These are phyloP conservation scores for Ips typographus DNA, from an alignment of 1,140 invertebrate species.

Conservation along the genomic window DNA sequence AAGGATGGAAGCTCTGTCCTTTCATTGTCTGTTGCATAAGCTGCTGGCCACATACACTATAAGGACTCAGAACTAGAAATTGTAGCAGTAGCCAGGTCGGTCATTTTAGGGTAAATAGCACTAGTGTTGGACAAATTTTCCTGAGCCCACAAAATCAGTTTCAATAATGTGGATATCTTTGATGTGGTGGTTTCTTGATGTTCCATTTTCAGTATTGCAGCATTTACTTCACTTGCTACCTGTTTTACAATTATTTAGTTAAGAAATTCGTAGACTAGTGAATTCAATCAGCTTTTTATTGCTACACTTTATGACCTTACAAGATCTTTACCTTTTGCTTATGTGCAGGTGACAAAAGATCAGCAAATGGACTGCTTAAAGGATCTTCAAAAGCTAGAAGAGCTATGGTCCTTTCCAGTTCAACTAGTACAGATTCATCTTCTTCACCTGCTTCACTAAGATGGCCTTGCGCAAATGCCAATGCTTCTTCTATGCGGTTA, in stretches of 20 bases:
- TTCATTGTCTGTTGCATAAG: no score
- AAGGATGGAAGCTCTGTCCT: no score
- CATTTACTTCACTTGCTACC: conserved; percentile 97
- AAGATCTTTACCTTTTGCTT: conserved; percentile 80
- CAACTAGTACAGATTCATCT: conserved; percentile 74
- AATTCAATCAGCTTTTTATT: neutral
- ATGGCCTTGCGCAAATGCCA: conserved; percentile 94
- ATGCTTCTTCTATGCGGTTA: conserved; percentile 89
- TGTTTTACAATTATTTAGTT: conserved; percentile 51
- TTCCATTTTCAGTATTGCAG: conserved; percentile 90
- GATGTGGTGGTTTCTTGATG: conserved; percentile 86
- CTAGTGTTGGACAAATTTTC: conserved; percentile 93
- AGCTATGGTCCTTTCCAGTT: conserved; percentile 86
- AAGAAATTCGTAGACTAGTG: neutral
- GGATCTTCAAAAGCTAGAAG: conserved; percentile 97
- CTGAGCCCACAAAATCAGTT: conserved; percentile 94
- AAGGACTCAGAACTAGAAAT: conserved; percentile 73
- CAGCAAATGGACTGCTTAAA: conserved; percentile 90
- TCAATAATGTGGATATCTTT: conserved; percentile 86
- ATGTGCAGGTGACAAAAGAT: conserved; percentile 89
- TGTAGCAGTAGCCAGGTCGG: conserved; percentile 77
- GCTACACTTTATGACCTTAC: neutral
- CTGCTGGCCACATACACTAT: no score
- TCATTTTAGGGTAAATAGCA: conserved; percentile 91
- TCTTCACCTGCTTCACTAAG: conserved; percentile 90